Evolutionary conservation across 2,888 invertebrate genomes (phyloP).

Genomic region (Lasioglossum oenotherae): DNA sequence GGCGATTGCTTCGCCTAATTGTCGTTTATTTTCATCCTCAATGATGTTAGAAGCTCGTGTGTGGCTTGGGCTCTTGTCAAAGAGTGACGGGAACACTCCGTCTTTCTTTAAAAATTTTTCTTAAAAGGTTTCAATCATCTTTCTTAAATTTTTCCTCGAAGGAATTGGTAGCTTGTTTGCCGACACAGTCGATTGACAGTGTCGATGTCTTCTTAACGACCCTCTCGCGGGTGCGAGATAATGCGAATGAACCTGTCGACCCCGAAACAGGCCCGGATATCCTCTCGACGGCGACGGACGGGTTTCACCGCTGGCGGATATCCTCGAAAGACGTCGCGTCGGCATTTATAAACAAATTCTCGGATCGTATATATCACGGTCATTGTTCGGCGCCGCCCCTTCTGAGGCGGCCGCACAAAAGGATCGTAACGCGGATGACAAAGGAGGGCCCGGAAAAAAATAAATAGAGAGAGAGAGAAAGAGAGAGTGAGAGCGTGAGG

Average conservation of each 20-base stretch:
- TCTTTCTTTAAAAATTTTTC: background rate
- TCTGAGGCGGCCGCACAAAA: conserved; percentile 58
- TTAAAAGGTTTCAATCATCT: background rate
- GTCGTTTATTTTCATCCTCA: background rate
- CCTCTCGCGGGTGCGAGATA: conserved; percentile 38
- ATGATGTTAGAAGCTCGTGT: background rate
- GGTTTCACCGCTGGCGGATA: conserved; percentile 56
- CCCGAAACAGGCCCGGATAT: conserved; percentile 39
- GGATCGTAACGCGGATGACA: conserved; percentile 65
- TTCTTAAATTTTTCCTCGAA: background rate
- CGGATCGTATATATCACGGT: conserved; percentile 81
- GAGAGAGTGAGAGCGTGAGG: conserved; percentile 18
- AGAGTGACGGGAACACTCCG: background rate
- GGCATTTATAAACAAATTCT: conserved; percentile 82
- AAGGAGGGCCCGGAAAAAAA: conserved; percentile 52
- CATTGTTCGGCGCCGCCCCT: conserved; percentile 72
- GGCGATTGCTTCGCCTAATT: background rate
- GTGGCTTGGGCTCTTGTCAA: background rate
- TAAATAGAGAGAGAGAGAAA: background rate
- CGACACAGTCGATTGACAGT: background rate
- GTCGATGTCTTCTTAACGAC: conserved; percentile 52
- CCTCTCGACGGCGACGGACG: conserved; percentile 42
- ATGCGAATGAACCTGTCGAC: conserved; percentile 64
- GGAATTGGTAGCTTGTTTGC: background rate
- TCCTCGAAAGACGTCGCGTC: conserved; percentile 62